Evolutionary conservation across 2,797 vertebrate species (phyloP).

Genomic region (Hemibagrus guttatus): DNA sequence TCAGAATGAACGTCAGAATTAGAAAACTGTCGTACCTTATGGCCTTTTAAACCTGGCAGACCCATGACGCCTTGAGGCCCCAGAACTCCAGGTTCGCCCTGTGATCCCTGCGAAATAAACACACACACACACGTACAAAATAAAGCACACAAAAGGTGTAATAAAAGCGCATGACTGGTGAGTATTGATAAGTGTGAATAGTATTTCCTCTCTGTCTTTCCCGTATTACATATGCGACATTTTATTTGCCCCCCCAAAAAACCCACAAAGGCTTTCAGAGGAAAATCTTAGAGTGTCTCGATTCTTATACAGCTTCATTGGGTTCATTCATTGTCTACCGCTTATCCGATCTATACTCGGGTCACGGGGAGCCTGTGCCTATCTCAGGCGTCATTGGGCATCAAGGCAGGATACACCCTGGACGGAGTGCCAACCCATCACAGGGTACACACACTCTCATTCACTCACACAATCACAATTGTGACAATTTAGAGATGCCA

Average conservation of each 20-base stretch:
- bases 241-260: background rate
- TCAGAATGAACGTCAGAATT: background rate
- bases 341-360: no score
- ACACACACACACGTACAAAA: conserved; percentile 11
- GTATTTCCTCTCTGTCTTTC: background rate
- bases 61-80: conserved; percentile 63
- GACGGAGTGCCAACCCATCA: no score
- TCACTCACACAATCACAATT: no score
- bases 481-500: no score
- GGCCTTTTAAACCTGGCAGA: conserved; percentile 62
- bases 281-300: no score
- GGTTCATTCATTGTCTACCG: no score
- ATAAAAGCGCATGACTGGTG: background rate
- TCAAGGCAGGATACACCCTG: no score
- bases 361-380: no score
- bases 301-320: no score
- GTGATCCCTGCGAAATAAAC: conserved; percentile 48
- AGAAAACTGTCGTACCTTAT: conserved; percentile 58
- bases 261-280: background rate
- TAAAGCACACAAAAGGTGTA: background rate
- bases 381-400: no score
- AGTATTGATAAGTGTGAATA: background rate
- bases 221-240: no score
- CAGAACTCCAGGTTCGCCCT: conserved; percentile 60
- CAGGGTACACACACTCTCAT: no score